A percentile compares a stretch with the other conserved stretches of the same genome.
Evolutionary conservation across 1,140 invertebrate genomes (phyloP).

Genomic region (Sipha flava): DNA sequence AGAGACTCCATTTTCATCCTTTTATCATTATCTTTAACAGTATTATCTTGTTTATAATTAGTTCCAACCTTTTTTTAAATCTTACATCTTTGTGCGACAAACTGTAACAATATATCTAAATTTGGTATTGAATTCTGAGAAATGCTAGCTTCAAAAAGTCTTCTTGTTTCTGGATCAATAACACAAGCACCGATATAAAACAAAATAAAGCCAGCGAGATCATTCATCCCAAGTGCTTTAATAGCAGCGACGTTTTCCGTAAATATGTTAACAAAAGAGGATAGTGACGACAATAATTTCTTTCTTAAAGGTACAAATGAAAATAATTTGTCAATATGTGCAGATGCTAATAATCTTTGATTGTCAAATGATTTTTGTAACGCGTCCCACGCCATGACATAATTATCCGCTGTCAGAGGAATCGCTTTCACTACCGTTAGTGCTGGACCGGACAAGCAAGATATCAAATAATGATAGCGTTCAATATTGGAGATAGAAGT

Average conservation of each 20-base stretch:
- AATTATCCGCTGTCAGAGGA: no score
- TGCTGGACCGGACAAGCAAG: no score
- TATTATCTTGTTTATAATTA: not conserved
- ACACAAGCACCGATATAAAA: not conserved
- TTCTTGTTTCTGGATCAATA: not conserved
- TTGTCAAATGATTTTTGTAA: no score
- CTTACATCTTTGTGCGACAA: not conserved
- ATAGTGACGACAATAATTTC: not conserved
- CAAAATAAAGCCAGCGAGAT: not conserved
- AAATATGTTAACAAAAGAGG: not conserved
- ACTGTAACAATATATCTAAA: not conserved
- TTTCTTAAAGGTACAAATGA: not conserved
- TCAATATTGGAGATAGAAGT: no score
- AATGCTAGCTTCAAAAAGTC: not conserved
- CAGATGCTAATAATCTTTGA: not conserved
- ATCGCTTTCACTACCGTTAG: no score
- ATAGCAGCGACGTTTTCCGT: not conserved
- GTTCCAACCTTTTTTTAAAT: not conserved
- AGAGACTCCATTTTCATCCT: not conserved
- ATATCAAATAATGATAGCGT: no score
- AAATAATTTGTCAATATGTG: not conserved
- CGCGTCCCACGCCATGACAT: no score
- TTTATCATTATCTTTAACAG: not conserved
- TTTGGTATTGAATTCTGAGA: not conserved
- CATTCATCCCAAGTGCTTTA: not conserved